Conservation (phyloP, 2,113 vertebrate species). For the Eupsittula cactorum region DNA sequence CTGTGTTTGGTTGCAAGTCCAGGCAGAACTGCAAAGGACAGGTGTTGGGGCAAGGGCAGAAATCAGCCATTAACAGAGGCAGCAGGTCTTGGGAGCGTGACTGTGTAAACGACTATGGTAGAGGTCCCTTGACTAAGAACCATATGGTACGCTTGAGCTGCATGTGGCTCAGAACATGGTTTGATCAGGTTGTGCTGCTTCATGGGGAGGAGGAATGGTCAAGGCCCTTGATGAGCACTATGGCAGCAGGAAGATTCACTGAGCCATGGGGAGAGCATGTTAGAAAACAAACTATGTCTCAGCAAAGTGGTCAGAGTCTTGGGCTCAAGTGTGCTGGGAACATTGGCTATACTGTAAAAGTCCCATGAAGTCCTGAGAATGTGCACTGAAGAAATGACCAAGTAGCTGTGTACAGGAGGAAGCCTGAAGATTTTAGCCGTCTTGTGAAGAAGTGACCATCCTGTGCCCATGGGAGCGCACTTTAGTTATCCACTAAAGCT, state of each 20-base stretch:
- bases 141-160: neutral
- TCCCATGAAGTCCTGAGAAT: neutral
- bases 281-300: neutral
- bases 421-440: neutral
- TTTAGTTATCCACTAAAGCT: neutral
- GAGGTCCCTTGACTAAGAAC: neutral
- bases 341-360: neutral
- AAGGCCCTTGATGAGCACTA: neutral
- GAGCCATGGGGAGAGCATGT: accelerated
- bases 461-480: no score
- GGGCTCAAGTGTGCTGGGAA: neutral
- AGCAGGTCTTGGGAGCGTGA: neutral
- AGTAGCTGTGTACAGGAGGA: neutral
- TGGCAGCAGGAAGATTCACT: neutral
- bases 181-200: neutral
- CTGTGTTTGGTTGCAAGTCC: neutral
- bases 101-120: accelerated
- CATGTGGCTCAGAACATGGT: accelerated
- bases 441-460: neutral
- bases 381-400: neutral
- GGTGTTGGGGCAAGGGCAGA: neutral
- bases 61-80: neutral
- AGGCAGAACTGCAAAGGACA: neutral
- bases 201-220: neutral
- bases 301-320: neutral